Evolutionary conservation across 2,797 vertebrate genomes (phyloP).

Genomic region (Sebastes umbrosus): DNA sequence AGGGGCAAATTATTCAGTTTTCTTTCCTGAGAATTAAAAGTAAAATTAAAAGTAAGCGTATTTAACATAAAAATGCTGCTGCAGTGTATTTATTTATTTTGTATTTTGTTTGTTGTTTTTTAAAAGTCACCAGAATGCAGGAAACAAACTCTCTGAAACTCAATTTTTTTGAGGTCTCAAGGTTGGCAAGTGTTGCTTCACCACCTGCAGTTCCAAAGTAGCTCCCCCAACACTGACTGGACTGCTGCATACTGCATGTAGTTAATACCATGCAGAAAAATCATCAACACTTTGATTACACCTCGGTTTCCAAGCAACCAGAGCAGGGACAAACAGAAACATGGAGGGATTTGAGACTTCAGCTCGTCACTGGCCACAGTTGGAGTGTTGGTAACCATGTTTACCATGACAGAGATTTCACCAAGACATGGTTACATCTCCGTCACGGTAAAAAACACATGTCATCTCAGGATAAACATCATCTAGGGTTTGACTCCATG

Average conservation of each 20-base stretch:
- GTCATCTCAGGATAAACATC: background rate
- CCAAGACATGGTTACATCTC: slow-evolving; percentile 7
- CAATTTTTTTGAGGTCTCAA: no score
- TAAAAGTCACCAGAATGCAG: no score
- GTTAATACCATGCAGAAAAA: background rate
- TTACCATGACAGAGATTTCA: slow-evolving; percentile 15
- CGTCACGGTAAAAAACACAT: slow-evolving; percentile 27
- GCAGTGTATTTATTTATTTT: no score
- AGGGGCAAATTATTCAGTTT: no score
- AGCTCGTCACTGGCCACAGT: background rate
- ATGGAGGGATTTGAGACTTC: background rate
- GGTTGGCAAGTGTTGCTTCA: background rate
- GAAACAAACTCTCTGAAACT: no score
- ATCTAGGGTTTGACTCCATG: background rate
- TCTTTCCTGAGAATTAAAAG: no score
- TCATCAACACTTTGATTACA: background rate
- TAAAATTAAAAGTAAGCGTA: no score
- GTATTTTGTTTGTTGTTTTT: no score
- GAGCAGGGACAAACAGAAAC: slow-evolving; percentile 12
- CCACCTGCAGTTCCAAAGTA: background rate
- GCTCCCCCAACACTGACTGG: background rate
- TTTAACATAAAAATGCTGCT: no score
- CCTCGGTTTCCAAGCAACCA: slow-evolving; percentile 3
- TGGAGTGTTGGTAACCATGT: background rate
- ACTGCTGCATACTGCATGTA: no score